Percentiles rank a stretch among this genome's conserved stretches.
These are phyloP conservation scores for Oopsacas minuta DNA, from an alignment of 37 sponge, comb jelly and placozoan genomes.

Conservation along the genomic window DNA sequence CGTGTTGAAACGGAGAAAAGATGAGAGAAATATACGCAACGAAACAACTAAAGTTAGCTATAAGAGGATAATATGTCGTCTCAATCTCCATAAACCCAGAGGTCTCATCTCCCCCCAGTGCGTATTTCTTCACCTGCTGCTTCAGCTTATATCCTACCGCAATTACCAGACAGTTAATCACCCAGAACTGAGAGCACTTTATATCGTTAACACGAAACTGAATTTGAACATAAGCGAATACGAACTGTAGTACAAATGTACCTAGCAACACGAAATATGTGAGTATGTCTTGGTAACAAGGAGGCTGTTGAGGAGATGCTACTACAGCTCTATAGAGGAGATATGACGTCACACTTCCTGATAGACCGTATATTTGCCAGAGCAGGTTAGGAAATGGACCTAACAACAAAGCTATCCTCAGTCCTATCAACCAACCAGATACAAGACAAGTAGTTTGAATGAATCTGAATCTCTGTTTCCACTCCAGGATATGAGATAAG, in stretches of 20 bases:
- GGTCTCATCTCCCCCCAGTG: background rate
- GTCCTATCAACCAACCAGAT: background rate
- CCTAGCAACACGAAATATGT: background rate
- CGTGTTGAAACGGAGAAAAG: background rate
- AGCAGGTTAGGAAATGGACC: background rate
- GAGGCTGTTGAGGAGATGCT: background rate
- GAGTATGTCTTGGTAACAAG: background rate
- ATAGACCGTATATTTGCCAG: background rate
- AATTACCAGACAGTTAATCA: background rate
- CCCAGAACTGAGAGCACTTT: conserved; percentile 9
- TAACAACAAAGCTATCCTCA: background rate
- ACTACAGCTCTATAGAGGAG: background rate
- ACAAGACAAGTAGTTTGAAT: background rate
- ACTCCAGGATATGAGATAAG: background rate
- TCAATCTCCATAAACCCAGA: background rate
- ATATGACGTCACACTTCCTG: background rate
- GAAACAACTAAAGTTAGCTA: background rate
- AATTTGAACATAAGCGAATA: background rate
- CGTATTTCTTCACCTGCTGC: background rate
- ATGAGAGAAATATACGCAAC: background rate
- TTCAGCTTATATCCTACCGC: background rate
- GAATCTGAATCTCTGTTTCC: background rate
- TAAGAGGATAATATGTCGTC: background rate
- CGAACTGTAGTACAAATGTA: background rate
- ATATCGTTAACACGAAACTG: background rate